Conservation (phyloP, 2,797 vertebrate species). For the Clarias laeviceps region DNA sequence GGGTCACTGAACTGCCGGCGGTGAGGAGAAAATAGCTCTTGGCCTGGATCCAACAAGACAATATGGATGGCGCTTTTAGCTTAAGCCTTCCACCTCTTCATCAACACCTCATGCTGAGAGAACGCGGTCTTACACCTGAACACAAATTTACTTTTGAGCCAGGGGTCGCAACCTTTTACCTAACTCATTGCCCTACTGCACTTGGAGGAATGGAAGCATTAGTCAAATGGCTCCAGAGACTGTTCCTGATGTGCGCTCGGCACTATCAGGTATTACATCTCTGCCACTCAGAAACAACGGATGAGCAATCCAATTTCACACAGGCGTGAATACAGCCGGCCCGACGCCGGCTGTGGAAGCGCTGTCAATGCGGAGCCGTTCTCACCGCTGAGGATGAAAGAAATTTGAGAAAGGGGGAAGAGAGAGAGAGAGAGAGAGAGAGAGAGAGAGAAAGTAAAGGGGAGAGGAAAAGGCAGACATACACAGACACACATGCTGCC, state of each 20-base stretch:
- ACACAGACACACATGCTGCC: constrained; percentile 42
- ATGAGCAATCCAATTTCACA: constrained; percentile 83
- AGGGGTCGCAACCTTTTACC: constrained; percentile 55
- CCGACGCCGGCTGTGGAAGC: constrained; percentile 58
- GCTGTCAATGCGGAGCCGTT: constrained; percentile 64
- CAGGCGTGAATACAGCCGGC: constrained; percentile 66
- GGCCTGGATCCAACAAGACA: constrained; percentile 42
- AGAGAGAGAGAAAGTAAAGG: background rate
- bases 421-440: constrained; percentile 48
- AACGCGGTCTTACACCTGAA: background rate
- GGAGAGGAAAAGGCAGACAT: constrained; percentile 50
- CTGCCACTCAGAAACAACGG: constrained; percentile 71
- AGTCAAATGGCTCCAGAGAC: constrained; percentile 39
- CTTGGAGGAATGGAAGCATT: constrained; percentile 22
- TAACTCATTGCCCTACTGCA: constrained; percentile 43
- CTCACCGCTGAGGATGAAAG: constrained; percentile 65
- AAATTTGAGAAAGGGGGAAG: constrained; percentile 58
- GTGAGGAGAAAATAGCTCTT: constrained; percentile 45
- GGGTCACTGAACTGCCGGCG: constrained; percentile 39
- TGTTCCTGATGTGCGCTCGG: constrained; percentile 60
- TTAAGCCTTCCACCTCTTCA: background rate
- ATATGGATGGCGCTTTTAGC: constrained; percentile 30
- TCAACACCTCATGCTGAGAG: constrained; percentile 19
- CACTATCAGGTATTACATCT: constrained; percentile 74
- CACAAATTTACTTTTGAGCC: constrained; percentile 31